Evolutionary conservation across 1,140 invertebrate genomes (phyloP).

Genomic region (Pentalonia nigronervosa): DNA sequence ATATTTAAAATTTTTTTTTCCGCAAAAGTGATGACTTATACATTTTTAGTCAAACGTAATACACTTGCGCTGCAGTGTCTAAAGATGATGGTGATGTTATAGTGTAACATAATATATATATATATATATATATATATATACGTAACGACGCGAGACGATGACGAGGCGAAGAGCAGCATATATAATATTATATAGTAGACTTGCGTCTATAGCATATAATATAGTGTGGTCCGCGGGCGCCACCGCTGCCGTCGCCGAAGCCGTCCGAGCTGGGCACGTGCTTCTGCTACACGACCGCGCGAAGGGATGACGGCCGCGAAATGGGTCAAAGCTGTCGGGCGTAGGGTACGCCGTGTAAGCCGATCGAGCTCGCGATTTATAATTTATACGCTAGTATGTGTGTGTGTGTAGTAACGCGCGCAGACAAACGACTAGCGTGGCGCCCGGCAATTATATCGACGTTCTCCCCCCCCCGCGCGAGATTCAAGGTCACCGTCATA

Average conservation of each 20-base stretch:
- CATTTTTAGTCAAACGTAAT: neutral
- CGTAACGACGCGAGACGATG: neutral
- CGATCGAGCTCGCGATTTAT: neutral
- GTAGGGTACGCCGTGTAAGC: slow-evolving; percentile 31
- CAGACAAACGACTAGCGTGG: slow-evolving; percentile 52
- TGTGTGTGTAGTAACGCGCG: neutral
- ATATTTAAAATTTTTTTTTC: neutral
- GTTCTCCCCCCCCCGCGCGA: slow-evolving; percentile 12
- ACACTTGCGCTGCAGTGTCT: neutral
- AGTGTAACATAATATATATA: neutral
- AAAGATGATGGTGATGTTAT: neutral
- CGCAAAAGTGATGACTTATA: neutral
- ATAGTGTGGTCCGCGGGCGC: neutral
- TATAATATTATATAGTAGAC: neutral
- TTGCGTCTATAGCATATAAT: neutral
- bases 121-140: too few relatives aligned
- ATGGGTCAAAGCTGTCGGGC: slow-evolving; percentile 47
- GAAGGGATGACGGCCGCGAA: slow-evolving; percentile 44
- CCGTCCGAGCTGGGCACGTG: slow-evolving; percentile 27
- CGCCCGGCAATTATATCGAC: slow-evolving; percentile 58
- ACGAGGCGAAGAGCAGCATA: neutral
- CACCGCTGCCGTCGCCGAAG: neutral
- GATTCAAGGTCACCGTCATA: slow-evolving; percentile 46
- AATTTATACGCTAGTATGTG: neutral
- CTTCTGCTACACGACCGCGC: neutral